Evolutionary conservation across 2,888 invertebrate genomes (phyloP).

Genomic region (Idaea dimidiata): DNA sequence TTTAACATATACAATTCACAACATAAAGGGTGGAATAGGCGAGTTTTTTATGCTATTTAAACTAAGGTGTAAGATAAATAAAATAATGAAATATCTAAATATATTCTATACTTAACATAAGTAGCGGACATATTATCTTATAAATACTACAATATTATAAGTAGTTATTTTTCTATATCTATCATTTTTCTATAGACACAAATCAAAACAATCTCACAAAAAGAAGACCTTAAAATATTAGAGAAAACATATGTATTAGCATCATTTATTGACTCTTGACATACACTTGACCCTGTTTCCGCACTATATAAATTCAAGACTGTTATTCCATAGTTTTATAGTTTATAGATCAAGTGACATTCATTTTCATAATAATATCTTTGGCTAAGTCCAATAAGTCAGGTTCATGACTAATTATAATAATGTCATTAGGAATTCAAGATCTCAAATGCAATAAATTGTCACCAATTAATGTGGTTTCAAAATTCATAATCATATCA

Average conservation of each 20-base stretch:
- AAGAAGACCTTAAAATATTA: not conserved
- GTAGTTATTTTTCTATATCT: not conserved
- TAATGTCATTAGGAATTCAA: not conserved
- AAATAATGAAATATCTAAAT: not conserved
- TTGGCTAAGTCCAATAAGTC: not conserved
- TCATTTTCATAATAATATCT: not conserved
- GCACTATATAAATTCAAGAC: not conserved
- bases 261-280: not conserved
- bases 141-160: not conserved
- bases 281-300: constrained; percentile 2
- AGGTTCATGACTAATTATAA: not conserved
- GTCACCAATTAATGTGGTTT: not conserved
- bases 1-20: not conserved
- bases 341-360: not conserved
- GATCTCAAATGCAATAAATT: not conserved
- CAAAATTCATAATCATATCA: not conserved
- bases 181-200: not conserved
- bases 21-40: not conserved
- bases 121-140: not conserved
- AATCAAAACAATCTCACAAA: not conserved
- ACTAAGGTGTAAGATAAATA: not conserved
- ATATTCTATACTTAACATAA: not conserved
- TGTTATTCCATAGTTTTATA: not conserved
- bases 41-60: not conserved
- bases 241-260: not conserved